Conservation (phyloP, 2,797 vertebrate species). For the Nyctalus aviator region DNA sequence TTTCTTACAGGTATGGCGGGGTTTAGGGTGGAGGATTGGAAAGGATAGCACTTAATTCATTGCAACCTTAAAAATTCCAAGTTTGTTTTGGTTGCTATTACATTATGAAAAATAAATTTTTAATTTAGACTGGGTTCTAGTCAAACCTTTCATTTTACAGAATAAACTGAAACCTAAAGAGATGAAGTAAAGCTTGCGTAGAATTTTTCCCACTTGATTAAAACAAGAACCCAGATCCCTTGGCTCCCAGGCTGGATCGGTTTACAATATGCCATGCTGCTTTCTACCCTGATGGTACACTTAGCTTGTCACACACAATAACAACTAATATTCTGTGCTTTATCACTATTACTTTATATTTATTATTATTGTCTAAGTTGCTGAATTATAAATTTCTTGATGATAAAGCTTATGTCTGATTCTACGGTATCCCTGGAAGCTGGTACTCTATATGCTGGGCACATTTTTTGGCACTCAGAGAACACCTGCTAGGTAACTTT, state of each 20-base stretch:
- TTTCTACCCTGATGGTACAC: not conserved
- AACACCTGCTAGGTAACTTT: not conserved
- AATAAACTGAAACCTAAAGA: not conserved
- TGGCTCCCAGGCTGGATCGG: not conserved
- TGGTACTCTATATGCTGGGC: fast-evolving
- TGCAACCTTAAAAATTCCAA: not conserved
- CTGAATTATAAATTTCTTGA: not conserved
- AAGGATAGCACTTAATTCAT: not conserved
- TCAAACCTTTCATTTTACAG: not conserved
- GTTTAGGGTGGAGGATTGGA: not conserved
- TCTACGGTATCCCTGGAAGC: not conserved
- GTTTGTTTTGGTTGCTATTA: not conserved
- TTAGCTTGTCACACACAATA: not conserved
- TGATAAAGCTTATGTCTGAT: not conserved
- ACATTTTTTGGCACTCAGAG: not conserved
- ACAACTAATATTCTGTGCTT: not conserved
- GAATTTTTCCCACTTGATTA: not conserved
- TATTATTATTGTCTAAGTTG: not conserved
- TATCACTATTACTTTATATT: not conserved
- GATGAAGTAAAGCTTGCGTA: not conserved
- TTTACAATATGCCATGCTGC: not conserved
- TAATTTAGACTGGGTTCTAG: not conserved
- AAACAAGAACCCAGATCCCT: not conserved
- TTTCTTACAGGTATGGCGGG: not conserved
- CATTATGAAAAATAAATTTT: not conserved